Base-by-base conservation (phyloP, 2,797 vertebrate species). In the Sebastes miniatus region DNA sequence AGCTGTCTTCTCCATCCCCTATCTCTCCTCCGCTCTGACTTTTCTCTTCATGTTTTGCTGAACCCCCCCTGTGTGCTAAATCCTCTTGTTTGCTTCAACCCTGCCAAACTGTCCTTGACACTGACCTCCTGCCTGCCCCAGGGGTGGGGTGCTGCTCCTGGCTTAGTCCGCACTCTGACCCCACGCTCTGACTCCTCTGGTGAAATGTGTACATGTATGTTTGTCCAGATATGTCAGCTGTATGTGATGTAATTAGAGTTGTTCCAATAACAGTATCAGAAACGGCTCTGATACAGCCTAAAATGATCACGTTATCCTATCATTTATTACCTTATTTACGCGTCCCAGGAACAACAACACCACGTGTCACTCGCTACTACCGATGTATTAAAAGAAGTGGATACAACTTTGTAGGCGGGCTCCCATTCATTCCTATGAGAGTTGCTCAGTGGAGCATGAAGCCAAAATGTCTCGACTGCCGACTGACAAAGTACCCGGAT, bases 141-240 rank as follows among this genome's bases (percentile, higher is more conserved):
- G 66, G 34, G 34, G n/a, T 8, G 66, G 34, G 34, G n/a, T 8
- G 73, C 82, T 76, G 29, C 64, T 81, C 77, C 69, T 76, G 69
- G 20, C 69, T 85, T 74, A 68, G 34, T 65, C 83, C 2, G 18
- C 73, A 61, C 68, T 61, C 77, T 86, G 79, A 80, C 54, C 77
- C 80, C 31, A 2, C 16, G 13, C 76, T 67, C 58, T 79, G 79
- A 76, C 70, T 81, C 54, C 54, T 81, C 80, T 86, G 79, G 78
- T 82, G 80, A 84, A 79, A 82, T 86, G 71, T 85, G 80, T 84
- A 8, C 54, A 66, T 81, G 77, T 77, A 74, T 87, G 83, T 89
- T 77, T 79, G 75, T 81, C 57, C 52, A 67, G 8, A 68, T 77
- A 50, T 68, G 43, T 85, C 32, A 32, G 24, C 52, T 71, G 0